Evolutionary conservation across 2,113 vertebrate genomes (phyloP).

Genomic region (Myanophis thanlyinensis): DNA sequence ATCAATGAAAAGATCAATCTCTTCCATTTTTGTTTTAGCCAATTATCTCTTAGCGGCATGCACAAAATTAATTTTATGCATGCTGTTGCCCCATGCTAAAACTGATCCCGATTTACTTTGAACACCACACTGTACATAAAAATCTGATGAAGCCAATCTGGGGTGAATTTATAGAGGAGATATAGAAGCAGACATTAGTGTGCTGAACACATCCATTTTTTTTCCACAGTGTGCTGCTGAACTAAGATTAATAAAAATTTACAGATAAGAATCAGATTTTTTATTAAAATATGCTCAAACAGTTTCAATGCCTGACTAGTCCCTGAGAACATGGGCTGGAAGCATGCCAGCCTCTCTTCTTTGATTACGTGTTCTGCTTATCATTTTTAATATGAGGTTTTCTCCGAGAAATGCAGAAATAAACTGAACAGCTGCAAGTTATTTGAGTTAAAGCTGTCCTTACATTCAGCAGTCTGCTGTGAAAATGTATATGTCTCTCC

Average conservation of each 20-base stretch:
- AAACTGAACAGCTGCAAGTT: conserved; percentile 27
- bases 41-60: background rate
- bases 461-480: background rate
- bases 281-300: conserved; percentile 50
- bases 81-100: background rate
- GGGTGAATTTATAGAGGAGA: conserved; percentile 1
- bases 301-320: conserved; percentile 12
- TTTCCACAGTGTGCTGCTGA: conserved; percentile 37
- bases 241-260: conserved; percentile 61
- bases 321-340: conserved; percentile 45
- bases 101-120: background rate
- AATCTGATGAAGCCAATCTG: background rate
- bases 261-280: conserved; percentile 61
- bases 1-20: background rate
- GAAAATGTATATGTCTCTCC: conserved; percentile 22
- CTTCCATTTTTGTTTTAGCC: background rate
- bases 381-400: conserved; percentile 50
- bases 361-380: conserved; percentile 36
- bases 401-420: conserved; percentile 22
- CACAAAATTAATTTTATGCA: background rate
- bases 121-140: background rate
- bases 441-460: conserved; percentile 19
- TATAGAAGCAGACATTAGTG: conserved; percentile 25
- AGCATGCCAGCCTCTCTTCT: conserved; percentile 40
- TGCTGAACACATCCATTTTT: conserved; percentile 22